Percentiles rank a stretch among this genome's conserved stretches.
phyloP scores from a whole-genome alignment of 92 coral and sea anemone genomes.

The Umimayanthus kanabou region DNA sequence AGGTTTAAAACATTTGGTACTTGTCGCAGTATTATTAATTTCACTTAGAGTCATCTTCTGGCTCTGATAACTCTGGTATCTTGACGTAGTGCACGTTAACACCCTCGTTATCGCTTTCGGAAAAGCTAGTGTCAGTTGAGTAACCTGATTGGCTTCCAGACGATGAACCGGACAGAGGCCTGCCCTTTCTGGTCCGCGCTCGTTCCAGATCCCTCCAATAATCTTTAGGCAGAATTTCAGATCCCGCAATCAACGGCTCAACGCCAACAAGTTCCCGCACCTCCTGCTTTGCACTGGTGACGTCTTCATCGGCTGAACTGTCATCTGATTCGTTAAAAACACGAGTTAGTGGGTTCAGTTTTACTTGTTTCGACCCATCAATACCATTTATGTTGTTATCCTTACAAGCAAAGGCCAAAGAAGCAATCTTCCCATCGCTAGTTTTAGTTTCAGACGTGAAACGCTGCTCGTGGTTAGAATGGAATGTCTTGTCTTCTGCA shows the following conservation, averaged over 20 bases:
- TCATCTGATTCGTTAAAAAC: slow-evolving; percentile 34
- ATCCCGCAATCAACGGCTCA: slow-evolving; percentile 31
- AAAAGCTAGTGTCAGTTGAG: slow-evolving; percentile 39
- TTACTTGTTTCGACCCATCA: neutral
- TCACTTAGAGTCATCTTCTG: slow-evolving; percentile 34
- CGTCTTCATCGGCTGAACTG: slow-evolving; percentile 37
- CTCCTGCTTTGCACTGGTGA: slow-evolving; percentile 18
- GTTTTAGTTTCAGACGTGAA: neutral
- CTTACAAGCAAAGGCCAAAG: neutral
- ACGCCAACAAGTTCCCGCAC: slow-evolving; percentile 27
- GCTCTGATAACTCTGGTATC: slow-evolving; percentile 41
- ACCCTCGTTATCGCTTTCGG: slow-evolving; percentile 36
- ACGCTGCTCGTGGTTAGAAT: neutral
- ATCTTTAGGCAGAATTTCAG: slow-evolving; percentile 27
- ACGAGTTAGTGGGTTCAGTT: slow-evolving; percentile 2
- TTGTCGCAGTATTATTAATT: neutral
- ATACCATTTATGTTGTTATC: neutral
- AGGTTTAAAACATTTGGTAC: neutral
- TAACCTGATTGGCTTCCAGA: slow-evolving; percentile 49
- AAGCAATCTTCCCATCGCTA: neutral
- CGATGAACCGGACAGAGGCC: slow-evolving; percentile 37
- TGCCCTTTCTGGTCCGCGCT: neutral
- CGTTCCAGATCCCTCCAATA: slow-evolving; percentile 36
- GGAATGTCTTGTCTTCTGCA: neutral
- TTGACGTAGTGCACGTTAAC: slow-evolving; percentile 19